phyloP scores from a whole-genome alignment of 2,113 vertebrate genomes.

The Tragelaphus buxtoni region DNA sequence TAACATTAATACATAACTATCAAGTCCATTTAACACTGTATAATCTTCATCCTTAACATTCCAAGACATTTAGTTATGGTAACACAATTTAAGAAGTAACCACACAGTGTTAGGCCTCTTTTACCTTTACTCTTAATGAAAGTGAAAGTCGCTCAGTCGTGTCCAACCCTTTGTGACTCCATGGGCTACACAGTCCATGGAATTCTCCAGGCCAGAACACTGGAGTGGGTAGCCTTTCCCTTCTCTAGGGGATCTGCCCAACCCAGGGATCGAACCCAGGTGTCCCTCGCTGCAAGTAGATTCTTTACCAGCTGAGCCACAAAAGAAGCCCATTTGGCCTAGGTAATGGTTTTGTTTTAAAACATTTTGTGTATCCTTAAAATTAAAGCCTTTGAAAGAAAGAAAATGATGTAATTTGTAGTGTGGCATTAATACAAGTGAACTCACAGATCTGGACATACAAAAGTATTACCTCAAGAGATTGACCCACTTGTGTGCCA shows the following conservation, averaged over 20 bases:
- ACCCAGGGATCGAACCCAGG: not conserved
- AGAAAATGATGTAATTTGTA: not conserved
- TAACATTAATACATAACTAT: not conserved
- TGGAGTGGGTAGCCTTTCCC: not conserved
- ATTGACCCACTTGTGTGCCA: not conserved
- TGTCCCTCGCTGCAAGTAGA: not conserved
- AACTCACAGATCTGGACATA: not conserved
- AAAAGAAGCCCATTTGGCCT: not conserved
- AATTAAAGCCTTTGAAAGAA: not conserved
- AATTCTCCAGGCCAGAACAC: not conserved
- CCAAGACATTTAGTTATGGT: not conserved
- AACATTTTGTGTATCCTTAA: not conserved
- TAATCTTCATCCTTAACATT: not conserved
- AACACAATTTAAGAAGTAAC: not conserved
- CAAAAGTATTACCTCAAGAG: not conserved
- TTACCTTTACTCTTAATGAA: not conserved
- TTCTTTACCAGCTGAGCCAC: not conserved
- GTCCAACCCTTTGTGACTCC: fast-evolving
- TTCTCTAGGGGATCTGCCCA: not conserved
- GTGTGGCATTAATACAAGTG: not conserved
- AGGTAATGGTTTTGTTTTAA: not conserved
- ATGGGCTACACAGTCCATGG: not conserved
- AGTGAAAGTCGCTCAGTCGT: not conserved
- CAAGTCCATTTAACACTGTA: not conserved
- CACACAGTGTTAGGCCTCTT: not conserved